Base-by-base conservation (phyloP, 1,140 invertebrate genomes). In the Drosophila bifasciata region DNA sequence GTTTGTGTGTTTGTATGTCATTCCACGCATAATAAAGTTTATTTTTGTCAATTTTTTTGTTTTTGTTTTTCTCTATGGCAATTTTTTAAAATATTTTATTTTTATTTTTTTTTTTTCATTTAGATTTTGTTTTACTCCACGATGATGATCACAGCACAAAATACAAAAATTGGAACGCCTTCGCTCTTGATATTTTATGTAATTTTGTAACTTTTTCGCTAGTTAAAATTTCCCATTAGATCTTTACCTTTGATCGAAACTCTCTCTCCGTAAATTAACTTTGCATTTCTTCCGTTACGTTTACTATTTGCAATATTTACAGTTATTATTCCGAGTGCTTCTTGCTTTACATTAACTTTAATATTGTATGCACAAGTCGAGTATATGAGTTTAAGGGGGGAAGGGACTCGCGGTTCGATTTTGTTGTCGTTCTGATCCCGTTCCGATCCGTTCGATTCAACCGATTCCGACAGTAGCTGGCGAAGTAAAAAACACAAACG, bases 21-120 rank as follows among this genome's bases (percentile, higher is more conserved):
- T 68, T 63, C 49, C 73, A 83, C 79, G 79, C 79, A 83, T 83
- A 80, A 85, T 86, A 77, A 81, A 85, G 73, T 86, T 85, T 85
- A 85, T 85, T 85, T 85, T 85, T 74, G 81, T 77, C 80, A 85
- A 74, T 66, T 66, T 68, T 63, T 83, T 66, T 68, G 59, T 83
- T 64, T 56, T 51, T 79, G 45, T 56, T 62, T 50, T 67, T 67
- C 57, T 57, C 61, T 51, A 57, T 69, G 51, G 32, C 46, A 61
- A 51, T 62, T 40, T 49, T 61, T 60, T 50, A 25, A 55, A 61
- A 51, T 62, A 28, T 49, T 61, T 60, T 50, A 25, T 50, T 61
- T 59, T 21, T 39, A 56, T 43, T 23, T 32, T 46, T 56, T 68
- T 56, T 40, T 58, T 76, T 21, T 21, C 19, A 2, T 79, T 55